phyloP scores from a whole-genome alignment of 2,888 invertebrate species.

The Epistrophe eligans region DNA sequence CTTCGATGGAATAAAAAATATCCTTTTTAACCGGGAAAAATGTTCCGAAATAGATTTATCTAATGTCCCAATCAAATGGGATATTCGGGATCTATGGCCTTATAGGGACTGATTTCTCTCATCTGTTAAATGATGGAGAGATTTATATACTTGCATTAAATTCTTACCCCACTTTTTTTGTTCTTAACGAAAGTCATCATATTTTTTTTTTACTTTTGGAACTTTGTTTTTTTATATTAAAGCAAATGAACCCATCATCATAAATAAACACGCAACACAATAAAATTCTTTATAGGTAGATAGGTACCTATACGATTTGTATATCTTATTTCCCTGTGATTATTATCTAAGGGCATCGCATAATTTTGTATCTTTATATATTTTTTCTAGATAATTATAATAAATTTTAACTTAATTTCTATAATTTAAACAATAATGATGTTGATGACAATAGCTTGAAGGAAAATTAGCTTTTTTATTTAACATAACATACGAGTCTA shows the following conservation, averaged over 20 bases:
- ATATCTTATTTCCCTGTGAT: neutral
- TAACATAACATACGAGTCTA: neutral
- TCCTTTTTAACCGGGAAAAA: too few relatives aligned
- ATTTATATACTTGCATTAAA: too few relatives aligned
- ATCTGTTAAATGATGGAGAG: too few relatives aligned
- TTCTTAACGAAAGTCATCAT: too few relatives aligned
- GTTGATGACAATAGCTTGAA: constrained; percentile 2
- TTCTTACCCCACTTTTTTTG: too few relatives aligned
- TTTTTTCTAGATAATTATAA: neutral
- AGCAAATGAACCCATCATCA: neutral
- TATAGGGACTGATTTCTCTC: too few relatives aligned
- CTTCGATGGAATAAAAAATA: too few relatives aligned
- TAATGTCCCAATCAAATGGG: too few relatives aligned
- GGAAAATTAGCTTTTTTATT: neutral
- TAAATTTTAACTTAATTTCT: neutral
- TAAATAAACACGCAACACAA: neutral
- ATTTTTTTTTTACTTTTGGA: too few relatives aligned
- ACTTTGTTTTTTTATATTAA: neutral
- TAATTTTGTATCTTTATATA: neutral
- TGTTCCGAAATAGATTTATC: too few relatives aligned
- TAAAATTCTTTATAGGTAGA: neutral
- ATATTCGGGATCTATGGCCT: too few relatives aligned
- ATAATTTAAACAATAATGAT: neutral
- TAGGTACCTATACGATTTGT: too few relatives aligned
- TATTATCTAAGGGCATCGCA: neutral